Evolutionary conservation across 2,797 vertebrate species (phyloP), one percentile per base, ranked within the genome.

Genomic region (Merluccius polli): DNA sequence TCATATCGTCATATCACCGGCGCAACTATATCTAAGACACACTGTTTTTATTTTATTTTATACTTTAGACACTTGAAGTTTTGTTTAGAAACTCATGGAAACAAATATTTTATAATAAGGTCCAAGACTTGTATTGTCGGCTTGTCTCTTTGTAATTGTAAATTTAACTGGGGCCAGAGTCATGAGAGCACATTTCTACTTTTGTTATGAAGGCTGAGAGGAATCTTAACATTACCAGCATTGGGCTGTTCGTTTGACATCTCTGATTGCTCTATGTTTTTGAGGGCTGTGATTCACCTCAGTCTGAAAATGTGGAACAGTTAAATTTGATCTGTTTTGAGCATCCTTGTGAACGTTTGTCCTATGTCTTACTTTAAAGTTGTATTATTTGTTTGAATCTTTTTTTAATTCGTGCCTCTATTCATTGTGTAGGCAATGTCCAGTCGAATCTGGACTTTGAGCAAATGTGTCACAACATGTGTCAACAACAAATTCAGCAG

Each of bases 221-320:
- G 82, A 88, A 86, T 63, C 86, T 87, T 85, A 87, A 90, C 86
- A 87, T 87, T 86, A 92, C 89, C 78, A 84, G 82, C 85, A 89
- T 87, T 83, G 81, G 87, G 81, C 89, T 86, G 79, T 84, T 88
- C 84, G 27, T 92, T 90, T 27, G n/a, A 91, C 88, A 86, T 86
- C 84, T 90, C 89, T 89, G 87, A 90, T 92, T 86, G 87, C 82
- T 92, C 88, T 81, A 85, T 83, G 90, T 92, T 87, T 73, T 85
- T 80, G 77, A 84, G 90, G 90, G 87, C 86, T 81, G 82, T 92
- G 92, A 93, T 91, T 93, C 90, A 92, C 91, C 84, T 73, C 75
- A 36, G 83, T 84, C 87, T 83, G 79, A 87, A 74, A 85, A 89
- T 85, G 86, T 86, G 85, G 91, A 86, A 73, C 82, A 84, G 84